Evolutionary conservation across 1,140 invertebrate genomes (phyloP).

Genomic region (Ectropis grisescens): DNA sequence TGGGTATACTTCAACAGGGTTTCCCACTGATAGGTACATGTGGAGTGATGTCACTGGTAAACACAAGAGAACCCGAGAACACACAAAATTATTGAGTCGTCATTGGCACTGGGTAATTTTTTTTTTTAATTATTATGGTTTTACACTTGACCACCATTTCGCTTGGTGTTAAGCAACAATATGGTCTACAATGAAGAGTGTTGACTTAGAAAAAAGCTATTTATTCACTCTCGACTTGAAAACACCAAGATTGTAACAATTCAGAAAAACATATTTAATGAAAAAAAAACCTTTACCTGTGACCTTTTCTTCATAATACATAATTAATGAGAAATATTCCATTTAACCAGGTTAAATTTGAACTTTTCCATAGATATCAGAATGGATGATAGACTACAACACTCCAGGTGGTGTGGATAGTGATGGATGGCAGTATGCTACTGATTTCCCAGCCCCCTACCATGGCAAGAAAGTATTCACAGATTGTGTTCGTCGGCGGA

Average conservation of each 20-base stretch:
- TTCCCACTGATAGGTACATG: slow-evolving; percentile 90
- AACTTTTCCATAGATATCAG: slow-evolving; percentile 86
- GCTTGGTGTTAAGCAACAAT: too few relatives aligned
- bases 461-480: slow-evolving; percentile 88
- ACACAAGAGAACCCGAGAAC: slow-evolving; percentile 85
- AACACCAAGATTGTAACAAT: too few relatives aligned
- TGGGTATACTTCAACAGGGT: slow-evolving; percentile 86
- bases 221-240: too few relatives aligned
- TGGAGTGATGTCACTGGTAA: slow-evolving; percentile 91
- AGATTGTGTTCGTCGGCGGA: slow-evolving; percentile 87
- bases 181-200: too few relatives aligned
- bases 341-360: too few relatives aligned
- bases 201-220: too few relatives aligned
- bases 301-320: too few relatives aligned
- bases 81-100: slow-evolving; percentile 85
- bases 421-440: slow-evolving; percentile 95
- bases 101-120: slow-evolving; percentile 90
- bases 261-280: not conserved
- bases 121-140: too few relatives aligned
- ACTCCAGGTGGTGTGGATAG: slow-evolving; percentile 89
- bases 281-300: not conserved
- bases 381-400: slow-evolving; percentile 92
- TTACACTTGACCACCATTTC: too few relatives aligned
- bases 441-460: slow-evolving; percentile 89
- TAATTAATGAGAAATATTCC: too few relatives aligned